Evolutionary conservation across 2,113 vertebrate genomes (phyloP).

Genomic region (Fulica atra): DNA sequence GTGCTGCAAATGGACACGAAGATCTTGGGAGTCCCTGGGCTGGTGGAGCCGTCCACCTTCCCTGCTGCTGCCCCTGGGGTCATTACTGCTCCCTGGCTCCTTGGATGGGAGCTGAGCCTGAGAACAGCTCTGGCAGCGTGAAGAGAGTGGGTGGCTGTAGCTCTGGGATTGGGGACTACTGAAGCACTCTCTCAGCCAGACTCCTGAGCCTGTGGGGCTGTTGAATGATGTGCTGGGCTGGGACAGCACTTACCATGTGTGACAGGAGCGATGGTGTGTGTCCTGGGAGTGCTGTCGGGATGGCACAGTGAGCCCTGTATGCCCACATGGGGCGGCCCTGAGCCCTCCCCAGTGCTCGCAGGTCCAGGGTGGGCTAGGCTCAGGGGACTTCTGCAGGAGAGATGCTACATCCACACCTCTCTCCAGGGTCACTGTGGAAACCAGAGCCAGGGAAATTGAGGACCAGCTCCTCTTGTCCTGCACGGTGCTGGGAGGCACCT

Average conservation of each 20-base stretch:
- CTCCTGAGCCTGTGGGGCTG: neutral
- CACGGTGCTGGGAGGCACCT: neutral
- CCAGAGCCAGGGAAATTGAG: fast-evolving
- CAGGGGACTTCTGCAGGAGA: neutral
- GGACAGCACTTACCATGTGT: neutral
- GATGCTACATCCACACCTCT: neutral
- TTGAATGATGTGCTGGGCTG: fast-evolving
- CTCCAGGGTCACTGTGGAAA: neutral
- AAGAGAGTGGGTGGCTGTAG: neutral
- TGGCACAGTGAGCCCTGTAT: too few species aligned
- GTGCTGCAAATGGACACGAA: fast-evolving
- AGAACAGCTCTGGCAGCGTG: neutral
- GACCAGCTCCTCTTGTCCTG: neutral
- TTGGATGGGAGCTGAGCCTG: neutral
- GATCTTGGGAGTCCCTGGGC: neutral
- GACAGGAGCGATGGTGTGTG: too few species aligned
- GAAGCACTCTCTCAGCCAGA: neutral
- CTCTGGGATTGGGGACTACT: fast-evolving
- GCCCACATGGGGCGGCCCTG: too few species aligned
- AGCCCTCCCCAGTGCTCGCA: too few species aligned
- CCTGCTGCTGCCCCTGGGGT: neutral
- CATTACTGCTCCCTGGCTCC: neutral
- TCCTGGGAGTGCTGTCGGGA: too few species aligned
- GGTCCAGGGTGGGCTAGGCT: too few species aligned
- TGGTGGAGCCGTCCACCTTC: neutral